A percentile compares a stretch with the other conserved stretches of the same genome.
Evolutionary conservation across 2,113 vertebrate genomes (phyloP).

Genomic region (Hiodon alosoides): DNA sequence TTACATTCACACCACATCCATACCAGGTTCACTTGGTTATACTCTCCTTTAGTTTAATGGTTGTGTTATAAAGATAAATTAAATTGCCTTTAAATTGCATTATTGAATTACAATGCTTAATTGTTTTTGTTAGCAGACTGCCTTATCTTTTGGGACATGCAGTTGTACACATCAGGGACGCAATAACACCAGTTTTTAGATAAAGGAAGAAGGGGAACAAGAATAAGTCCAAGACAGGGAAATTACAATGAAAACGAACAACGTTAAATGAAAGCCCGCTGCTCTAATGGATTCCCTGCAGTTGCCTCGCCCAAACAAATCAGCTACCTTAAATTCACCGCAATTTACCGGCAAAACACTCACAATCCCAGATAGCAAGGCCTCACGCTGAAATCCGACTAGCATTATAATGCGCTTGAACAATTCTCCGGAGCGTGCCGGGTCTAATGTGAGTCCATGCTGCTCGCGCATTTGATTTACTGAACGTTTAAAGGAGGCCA

Average conservation of each 20-base stretch:
- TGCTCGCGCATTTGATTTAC: no score
- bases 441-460: no score
- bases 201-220: neutral
- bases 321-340: no score
- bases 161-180: conserved; percentile 5
- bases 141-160: conserved; percentile 2
- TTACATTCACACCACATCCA: no score
- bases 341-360: no score
- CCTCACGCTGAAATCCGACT: no score
- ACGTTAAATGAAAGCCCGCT: neutral
- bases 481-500: no score
- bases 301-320: neutral
- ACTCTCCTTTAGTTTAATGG: no score
- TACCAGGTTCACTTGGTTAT: no score
- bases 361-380: no score
- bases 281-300: neutral
- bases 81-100: conserved; percentile 21
- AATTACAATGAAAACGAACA: neutral
- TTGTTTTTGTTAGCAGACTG: conserved; percentile 16
- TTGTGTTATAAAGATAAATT: neutral
- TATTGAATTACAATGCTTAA: conserved; percentile 15
- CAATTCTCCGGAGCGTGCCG: no score
- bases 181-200: neutral
- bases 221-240: neutral
- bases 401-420: no score